phyloP scores from a whole-genome alignment of 1,140 invertebrate genomes.

The Panagrolaimus sp. region DNA sequence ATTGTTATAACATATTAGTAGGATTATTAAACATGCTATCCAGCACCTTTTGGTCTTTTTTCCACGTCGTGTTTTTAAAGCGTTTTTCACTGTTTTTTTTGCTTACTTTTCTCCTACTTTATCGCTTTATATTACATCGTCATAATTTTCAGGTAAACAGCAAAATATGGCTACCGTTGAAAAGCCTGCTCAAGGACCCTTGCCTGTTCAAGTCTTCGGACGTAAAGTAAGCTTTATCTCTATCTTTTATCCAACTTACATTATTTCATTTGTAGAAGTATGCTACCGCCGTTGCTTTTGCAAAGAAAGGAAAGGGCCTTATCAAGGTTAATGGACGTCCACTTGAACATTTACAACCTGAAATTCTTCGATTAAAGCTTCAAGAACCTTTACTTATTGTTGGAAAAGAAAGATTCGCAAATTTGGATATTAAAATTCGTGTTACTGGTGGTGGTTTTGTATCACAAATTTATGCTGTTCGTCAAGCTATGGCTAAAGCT shows the following conservation, averaged over 20 bases:
- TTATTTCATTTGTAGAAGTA: constrained; percentile 74
- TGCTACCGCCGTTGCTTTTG: constrained; percentile 95
- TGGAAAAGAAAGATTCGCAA: constrained; percentile 88
- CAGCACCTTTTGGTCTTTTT: too few species aligned
- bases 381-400: constrained; percentile 91
- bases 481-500: constrained; percentile 95
- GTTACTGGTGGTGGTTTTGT: constrained; percentile 98
- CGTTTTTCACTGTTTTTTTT: too few species aligned
- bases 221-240: constrained; percentile 74
- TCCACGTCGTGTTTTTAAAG: too few species aligned
- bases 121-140: background rate
- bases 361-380: constrained; percentile 89
- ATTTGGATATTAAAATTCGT: constrained; percentile 90
- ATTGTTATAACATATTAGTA: too few species aligned
- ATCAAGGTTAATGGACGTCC: constrained; percentile 93
- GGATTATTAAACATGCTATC: too few species aligned
- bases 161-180: constrained; percentile 38
- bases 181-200: constrained; percentile 56
- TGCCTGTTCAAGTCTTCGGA: constrained; percentile 93
- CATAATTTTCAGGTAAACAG: background rate
- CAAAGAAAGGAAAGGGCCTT: constrained; percentile 84
- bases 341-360: constrained; percentile 84
- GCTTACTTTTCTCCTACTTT: too few species aligned
- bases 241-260: constrained; percentile 15
- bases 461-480: constrained; percentile 87